Evolutionary conservation across 2,797 vertebrate genomes (phyloP), one percentile per base, ranked within the genome.

Genomic region (Phoeniculus purpureus): DNA sequence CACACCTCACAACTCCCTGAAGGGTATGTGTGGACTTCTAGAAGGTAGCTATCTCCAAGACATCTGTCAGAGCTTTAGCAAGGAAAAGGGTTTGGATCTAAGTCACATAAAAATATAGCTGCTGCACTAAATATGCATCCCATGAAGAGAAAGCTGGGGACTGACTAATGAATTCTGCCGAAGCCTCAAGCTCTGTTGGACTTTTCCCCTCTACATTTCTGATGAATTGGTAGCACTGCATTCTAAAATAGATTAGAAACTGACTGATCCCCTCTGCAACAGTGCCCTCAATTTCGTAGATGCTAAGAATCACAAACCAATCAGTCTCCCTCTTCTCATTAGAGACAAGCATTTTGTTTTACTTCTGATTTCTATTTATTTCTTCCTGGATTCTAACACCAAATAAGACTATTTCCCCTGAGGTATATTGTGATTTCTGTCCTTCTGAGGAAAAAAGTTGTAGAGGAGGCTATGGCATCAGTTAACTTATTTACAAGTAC

Each of bases 401-500:
- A 70, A 82, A 89, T 89, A 72, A 92, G 82, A 93, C 47, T 14
- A 81, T 80, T 96, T 96, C 93, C 89, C 62, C 71, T 80, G 17
- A 81, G 60, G 71, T 87, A 83, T 78, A 27, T 74, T 91, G 70
- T 95, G 91, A 94, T 96, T 94, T 87, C 91, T 94, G 80, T 88
- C 81, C 60, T 91, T 91, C 45, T 83, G 79, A 93, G 95, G 54
- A 87, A 94, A 89, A 81, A 91, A 72, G 59, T 37, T 85, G 54
- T 56, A 78, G 75, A 94, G 62, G 29, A 91, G 74, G 56, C 87
- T 90, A 62, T 48, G 62, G 50, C 82, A 93, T 92, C 72, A 86
- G 90, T 95, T 97, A 96, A 96, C 96, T 97, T 97, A 95, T 94
- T 97, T 96, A 90, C 83, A 52, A 88, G 91, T 90, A 92, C 90